A percentile compares a stretch with the other conserved stretches of the same genome.
Evolutionary conservation across 1,140 invertebrate genomes (phyloP).

Genomic region (Drosophila repleta): DNA sequence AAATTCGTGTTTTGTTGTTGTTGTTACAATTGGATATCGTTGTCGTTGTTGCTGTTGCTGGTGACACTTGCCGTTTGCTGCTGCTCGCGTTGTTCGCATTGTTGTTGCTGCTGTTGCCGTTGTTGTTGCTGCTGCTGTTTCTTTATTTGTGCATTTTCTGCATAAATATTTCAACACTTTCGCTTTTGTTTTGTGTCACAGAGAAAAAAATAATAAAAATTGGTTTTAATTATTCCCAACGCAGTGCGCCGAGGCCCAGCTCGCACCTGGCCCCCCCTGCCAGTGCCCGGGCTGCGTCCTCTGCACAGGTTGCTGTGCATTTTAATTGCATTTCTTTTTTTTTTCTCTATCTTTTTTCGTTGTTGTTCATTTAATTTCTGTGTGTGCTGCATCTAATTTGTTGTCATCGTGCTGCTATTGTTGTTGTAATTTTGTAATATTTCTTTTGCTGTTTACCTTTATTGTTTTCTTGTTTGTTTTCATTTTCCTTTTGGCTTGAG

Average conservation of each 20-base stretch:
- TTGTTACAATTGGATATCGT: constrained; percentile 36
- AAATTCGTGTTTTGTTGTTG: constrained; percentile 54
- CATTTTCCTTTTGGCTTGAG: constrained; percentile 30
- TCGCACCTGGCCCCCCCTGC: neutral
- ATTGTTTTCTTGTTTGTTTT: constrained; percentile 27
- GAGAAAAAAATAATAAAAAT: constrained; percentile 40
- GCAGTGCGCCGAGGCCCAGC: constrained; percentile 30
- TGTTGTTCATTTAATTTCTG: constrained; percentile 63
- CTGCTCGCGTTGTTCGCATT: constrained; percentile 18
- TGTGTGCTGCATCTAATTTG: constrained; percentile 78
- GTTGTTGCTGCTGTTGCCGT: constrained; percentile 25
- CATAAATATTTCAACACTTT: constrained; percentile 83
- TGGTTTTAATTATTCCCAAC: constrained; percentile 77
- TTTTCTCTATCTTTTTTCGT: neutral
- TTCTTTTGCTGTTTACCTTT: constrained; percentile 39
- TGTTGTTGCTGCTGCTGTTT: constrained; percentile 20
- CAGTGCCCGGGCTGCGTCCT: constrained; percentile 3
- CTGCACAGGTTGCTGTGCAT: constrained; percentile 62
- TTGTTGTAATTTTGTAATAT: constrained; percentile 72
- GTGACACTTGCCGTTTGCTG: constrained; percentile 56
- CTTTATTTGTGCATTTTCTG: constrained; percentile 71
- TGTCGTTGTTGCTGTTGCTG: constrained; percentile 38
- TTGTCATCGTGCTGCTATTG: constrained; percentile 48
- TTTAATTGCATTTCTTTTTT: constrained; percentile 70
- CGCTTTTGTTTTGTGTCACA: constrained; percentile 77